Conservation (phyloP, 2,888 invertebrate genomes). For the Oscheius sp. region DNA sequence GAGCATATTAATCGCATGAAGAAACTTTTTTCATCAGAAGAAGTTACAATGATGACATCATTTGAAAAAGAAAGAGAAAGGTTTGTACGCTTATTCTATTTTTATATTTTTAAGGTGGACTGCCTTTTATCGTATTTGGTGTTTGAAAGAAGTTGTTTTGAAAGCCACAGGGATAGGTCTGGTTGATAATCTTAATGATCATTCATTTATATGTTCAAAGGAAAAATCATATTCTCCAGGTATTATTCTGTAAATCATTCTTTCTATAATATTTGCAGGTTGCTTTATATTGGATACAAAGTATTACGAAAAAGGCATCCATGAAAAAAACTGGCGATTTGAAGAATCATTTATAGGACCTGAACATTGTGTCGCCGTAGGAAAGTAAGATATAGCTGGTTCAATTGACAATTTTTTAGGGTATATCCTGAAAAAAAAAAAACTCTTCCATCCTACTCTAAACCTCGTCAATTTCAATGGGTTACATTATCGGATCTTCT, state of each 20-base stretch:
- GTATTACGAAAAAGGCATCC: conserved; percentile 46
- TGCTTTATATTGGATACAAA: conserved; percentile 55
- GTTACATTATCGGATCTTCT: conserved; percentile 37
- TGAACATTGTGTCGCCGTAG: conserved; percentile 64
- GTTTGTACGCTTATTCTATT: background rate
- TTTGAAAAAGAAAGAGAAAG: conserved; percentile 48
- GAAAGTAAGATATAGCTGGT: conserved; percentile 30
- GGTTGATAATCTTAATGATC: conserved; percentile 58
- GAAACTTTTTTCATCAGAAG: conserved; percentile 46
- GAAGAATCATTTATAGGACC: conserved; percentile 65
- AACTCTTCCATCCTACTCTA: background rate
- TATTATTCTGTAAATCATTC: conserved; percentile 1
- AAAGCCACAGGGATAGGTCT: conserved; percentile 69
- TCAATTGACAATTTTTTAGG: background rate
- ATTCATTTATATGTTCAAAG: conserved; percentile 57
- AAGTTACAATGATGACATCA: conserved; percentile 50
- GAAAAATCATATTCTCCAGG: conserved; percentile 52
- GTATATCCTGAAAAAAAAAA: background rate
- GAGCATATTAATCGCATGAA: conserved; percentile 39
- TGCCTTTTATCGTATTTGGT: conserved; percentile 63
- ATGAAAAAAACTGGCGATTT: conserved; percentile 59
- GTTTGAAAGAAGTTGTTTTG: conserved; percentile 69
- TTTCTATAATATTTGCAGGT: conserved; percentile 34
- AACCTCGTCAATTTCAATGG: conserved; percentile 27
- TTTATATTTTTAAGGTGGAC: conserved; percentile 41